phyloP scores from a whole-genome alignment of 2,797 vertebrate species.

The Galagoides demidoff region DNA sequence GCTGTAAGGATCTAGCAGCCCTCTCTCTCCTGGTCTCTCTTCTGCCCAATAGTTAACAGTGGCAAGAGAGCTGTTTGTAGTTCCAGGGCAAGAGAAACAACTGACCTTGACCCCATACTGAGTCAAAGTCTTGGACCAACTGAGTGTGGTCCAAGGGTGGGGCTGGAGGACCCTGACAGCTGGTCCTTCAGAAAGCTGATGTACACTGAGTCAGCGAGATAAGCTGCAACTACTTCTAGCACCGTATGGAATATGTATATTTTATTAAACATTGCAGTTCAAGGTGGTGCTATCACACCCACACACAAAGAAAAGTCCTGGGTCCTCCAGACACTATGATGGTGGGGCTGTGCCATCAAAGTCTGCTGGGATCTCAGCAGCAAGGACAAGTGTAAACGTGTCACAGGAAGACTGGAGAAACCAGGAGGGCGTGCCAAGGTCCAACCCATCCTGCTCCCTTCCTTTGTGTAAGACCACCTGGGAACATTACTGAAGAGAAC shows the following conservation, averaged over 20 bases:
- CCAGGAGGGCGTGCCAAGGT: neutral
- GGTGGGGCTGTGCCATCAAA: neutral
- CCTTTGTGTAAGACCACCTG: neutral
- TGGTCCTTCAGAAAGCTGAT: neutral
- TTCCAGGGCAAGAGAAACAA: neutral
- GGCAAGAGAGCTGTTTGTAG: neutral
- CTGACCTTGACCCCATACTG: neutral
- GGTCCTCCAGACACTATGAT: neutral
- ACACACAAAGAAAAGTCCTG: neutral
- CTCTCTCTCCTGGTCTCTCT: neutral
- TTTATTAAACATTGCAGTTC: neutral
- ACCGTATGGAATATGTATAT: neutral
- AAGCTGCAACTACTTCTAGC: neutral
- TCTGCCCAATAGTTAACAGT: neutral
- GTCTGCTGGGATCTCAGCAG: neutral
- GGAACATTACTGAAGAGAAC: neutral
- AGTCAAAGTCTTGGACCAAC: neutral
- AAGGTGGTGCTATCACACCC: neutral
- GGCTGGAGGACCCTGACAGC: neutral
- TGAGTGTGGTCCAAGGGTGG: neutral
- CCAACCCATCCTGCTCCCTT: neutral
- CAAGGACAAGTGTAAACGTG: neutral
- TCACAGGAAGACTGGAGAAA: neutral
- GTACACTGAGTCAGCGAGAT: neutral
- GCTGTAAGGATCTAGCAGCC: neutral